A percentile compares a stretch with the other conserved stretches of the same genome.
These are phyloP conservation scores for Phaetusa simplex DNA, from an alignment of 2,113 vertebrate species.

Conservation along the genomic window DNA sequence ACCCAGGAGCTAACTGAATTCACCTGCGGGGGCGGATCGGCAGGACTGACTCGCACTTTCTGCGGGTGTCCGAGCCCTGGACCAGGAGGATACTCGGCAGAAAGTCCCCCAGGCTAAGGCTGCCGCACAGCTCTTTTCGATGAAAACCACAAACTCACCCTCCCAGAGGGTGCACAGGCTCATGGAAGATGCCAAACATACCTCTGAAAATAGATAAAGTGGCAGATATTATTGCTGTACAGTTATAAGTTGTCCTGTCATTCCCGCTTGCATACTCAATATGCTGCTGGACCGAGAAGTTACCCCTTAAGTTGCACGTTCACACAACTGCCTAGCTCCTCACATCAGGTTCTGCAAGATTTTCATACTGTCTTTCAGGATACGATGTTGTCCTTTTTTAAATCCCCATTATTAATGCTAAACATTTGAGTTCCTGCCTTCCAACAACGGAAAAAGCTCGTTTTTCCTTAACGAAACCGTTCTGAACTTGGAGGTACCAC, in stretches of 20 bases:
- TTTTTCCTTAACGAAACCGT: background rate
- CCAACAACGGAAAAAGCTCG: background rate
- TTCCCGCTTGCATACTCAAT: background rate
- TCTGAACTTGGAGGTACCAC: background rate
- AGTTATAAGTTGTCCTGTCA: background rate
- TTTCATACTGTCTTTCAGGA: background rate
- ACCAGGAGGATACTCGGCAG: background rate
- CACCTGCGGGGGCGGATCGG: background rate
- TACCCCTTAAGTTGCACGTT: background rate
- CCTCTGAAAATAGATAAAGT: background rate
- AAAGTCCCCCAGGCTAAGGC: background rate
- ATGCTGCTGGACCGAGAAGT: background rate
- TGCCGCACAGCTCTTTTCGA: background rate
- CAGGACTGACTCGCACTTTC: background rate
- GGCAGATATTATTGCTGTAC: background rate
- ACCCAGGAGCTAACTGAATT: background rate
- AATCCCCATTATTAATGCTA: background rate
- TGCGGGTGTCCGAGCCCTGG: background rate
- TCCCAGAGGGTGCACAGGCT: background rate
- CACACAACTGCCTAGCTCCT: background rate
- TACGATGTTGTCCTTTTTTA: rapidly evolving
- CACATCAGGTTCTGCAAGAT: background rate
- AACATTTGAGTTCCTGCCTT: background rate
- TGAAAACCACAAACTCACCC: background rate
- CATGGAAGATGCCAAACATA: background rate